These are phyloP conservation scores for Rhynchophorus ferrugineus DNA, from an alignment of 1,140 invertebrate genomes.

Conservation along the genomic window DNA sequence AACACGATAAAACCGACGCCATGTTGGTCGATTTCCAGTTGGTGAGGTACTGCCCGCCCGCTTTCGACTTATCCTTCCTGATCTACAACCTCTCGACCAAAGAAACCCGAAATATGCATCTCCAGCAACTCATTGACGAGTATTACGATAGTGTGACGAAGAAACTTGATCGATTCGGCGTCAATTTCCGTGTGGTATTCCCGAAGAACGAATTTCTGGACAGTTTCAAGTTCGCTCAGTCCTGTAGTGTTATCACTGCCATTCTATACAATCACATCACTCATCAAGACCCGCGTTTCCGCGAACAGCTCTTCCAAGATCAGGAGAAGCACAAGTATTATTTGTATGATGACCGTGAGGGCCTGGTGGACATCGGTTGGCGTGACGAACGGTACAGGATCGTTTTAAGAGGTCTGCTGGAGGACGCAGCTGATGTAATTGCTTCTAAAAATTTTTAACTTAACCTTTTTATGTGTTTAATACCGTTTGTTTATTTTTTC, in stretches of 20 bases:
- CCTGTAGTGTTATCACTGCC: neutral
- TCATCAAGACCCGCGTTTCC: conserved; percentile 6
- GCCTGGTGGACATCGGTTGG: conserved; percentile 8
- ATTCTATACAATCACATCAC: neutral
- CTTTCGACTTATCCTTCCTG: conserved; percentile 45
- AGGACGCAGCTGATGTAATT: conserved; percentile 5
- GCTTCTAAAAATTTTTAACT: neutral
- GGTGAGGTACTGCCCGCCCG: conserved; percentile 46
- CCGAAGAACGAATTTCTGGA: conserved; percentile 1
- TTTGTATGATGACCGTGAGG: neutral
- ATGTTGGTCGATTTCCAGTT: conserved; percentile 58
- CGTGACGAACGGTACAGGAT: conserved; percentile 8
- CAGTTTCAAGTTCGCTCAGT: neutral
- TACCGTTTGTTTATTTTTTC: conserved; percentile 3
- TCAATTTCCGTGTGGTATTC: conserved; percentile 9
- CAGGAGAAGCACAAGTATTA: conserved; percentile 11
- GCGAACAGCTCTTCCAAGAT: conserved; percentile 6
- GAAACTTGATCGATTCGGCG: neutral
- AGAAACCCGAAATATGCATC: conserved; percentile 29
- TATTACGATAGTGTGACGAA: conserved; percentile 12
- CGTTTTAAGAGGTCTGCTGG: conserved; percentile 1
- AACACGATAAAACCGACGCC: conserved; percentile 43
- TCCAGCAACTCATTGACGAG: neutral
- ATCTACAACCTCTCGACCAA: conserved; percentile 46
- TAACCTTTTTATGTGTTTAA: neutral